phyloP scores from a whole-genome alignment of 2,888 invertebrate species.

The Cataglyphis cursor region DNA sequence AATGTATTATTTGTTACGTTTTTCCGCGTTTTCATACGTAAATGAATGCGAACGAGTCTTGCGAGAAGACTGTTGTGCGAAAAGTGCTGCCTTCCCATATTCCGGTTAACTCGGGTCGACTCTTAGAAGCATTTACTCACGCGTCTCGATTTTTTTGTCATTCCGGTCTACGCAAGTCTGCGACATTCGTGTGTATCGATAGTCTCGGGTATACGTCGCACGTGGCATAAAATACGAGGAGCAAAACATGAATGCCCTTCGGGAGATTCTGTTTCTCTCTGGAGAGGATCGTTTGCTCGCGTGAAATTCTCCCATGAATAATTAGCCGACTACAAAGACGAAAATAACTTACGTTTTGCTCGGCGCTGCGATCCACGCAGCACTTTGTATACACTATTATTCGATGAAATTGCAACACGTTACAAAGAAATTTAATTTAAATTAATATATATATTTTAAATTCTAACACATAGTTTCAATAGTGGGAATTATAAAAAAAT shows the following conservation, averaged over 20 bases:
- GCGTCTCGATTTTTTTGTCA: conserved; percentile 44
- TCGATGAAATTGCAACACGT: not conserved
- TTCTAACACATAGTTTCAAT: not conserved
- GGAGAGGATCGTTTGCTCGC: conserved; percentile 10
- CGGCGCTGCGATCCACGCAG: not conserved
- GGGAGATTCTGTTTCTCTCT: conserved; percentile 28
- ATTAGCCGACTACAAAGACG: conserved; percentile 33
- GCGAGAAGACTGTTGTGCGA: conserved; percentile 69
- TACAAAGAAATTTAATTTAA: not conserved
- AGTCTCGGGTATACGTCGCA: conserved; percentile 14
- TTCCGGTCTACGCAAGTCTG: not conserved
- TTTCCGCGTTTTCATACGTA: conserved; percentile 5
- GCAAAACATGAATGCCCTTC: conserved; percentile 36
- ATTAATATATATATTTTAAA: not conserved
- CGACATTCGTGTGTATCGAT: not conserved
- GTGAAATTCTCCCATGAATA: conserved; percentile 14
- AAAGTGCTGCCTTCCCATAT: conserved; percentile 74
- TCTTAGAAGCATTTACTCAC: conserved; percentile 62
- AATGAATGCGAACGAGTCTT: conserved; percentile 25
- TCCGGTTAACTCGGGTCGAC: conserved; percentile 67
- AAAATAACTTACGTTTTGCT: not conserved
- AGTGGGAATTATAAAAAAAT: not conserved
- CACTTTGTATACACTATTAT: conserved; percentile 2
- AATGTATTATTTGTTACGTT: conserved; percentile 17
- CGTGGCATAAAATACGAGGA: conserved; percentile 34